phyloP scores from a whole-genome alignment of 2,113 vertebrate genomes.

The Calypte anna region DNA sequence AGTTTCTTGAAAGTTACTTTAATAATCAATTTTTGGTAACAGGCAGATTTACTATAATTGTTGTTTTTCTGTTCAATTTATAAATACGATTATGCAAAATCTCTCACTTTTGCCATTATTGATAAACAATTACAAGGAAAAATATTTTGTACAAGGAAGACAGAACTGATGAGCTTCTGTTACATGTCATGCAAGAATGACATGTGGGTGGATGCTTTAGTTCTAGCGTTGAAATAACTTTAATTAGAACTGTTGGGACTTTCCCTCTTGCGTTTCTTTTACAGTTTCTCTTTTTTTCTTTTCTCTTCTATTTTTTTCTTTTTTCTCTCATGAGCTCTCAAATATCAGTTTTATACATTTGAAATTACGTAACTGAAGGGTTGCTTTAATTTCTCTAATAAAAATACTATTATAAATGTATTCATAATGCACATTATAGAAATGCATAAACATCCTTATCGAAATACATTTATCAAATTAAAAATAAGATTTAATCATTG shows the following conservation, averaged over 20 bases:
- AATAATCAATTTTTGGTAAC: neutral
- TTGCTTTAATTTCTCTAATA: neutral
- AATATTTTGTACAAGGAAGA: conserved; percentile 12
- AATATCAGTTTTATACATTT: neutral
- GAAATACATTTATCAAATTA: neutral
- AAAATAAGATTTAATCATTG: neutral
- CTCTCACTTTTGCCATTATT: conserved; percentile 7
- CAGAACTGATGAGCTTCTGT: conserved; percentile 46
- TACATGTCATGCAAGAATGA: conserved; percentile 42
- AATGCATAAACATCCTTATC: neutral
- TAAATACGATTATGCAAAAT: neutral
- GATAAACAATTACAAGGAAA: conserved; percentile 35
- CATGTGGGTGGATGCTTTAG: conserved; percentile 38
- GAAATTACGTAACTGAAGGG: neutral
- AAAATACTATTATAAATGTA: neutral
- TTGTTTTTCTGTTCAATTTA: neutral
- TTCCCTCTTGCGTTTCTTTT: conserved; percentile 21
- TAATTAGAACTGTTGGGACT: conserved; percentile 55
- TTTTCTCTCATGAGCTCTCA: neutral
- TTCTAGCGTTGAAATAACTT: conserved; percentile 1
- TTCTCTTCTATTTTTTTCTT: neutral
- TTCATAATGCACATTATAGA: neutral
- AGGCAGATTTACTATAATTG: neutral
- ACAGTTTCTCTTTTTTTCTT: conserved; percentile 12
- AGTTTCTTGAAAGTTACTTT: conserved; percentile 6